A percentile compares a stretch with the other conserved stretches of the same genome.
phyloP scores from a whole-genome alignment of 2,113 vertebrate species.

The Bucco capensis region DNA sequence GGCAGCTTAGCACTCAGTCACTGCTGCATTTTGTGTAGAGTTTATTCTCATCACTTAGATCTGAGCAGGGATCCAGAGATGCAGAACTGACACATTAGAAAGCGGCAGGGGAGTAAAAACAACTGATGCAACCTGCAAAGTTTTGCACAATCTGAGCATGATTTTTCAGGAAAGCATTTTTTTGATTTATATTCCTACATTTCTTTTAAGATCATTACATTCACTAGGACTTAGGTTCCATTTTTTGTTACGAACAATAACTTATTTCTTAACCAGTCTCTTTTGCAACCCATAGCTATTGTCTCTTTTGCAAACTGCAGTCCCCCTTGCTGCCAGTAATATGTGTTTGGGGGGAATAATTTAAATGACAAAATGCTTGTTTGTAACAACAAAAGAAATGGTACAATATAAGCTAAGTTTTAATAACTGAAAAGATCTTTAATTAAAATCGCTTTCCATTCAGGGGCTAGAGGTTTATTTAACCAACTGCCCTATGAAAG shows the following conservation, averaged over 20 bases:
- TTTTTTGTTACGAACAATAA: constrained; percentile 3
- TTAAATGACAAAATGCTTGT: constrained; percentile 38
- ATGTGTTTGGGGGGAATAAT: neutral
- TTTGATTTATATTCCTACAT: neutral
- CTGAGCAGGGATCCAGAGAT: rapidly evolving
- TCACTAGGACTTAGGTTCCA: neutral
- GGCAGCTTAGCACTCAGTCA: neutral
- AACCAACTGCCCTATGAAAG: constrained; percentile 33
- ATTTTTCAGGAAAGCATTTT: neutral
- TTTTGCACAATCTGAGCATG: neutral
- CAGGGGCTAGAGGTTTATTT: constrained; percentile 42
- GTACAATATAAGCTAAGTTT: constrained; percentile 23
- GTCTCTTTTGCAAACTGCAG: constrained; percentile 23
- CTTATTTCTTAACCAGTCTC: constrained; percentile 16
- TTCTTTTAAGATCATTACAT: neutral
- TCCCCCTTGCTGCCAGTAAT: constrained; percentile 13
- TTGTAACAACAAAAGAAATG: constrained; percentile 29
- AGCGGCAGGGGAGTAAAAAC: neutral
- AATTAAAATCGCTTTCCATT: constrained; percentile 33
- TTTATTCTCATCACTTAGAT: rapidly evolving
- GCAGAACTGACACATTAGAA: rapidly evolving
- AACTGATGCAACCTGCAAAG: neutral
- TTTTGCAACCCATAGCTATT: constrained; percentile 22
- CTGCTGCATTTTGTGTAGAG: neutral
- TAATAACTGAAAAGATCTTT: constrained; percentile 49